Percentiles rank a stretch among this genome's conserved stretches.
Evolutionary conservation across 2,113 vertebrate species (phyloP).

Genomic region (Lepidothrix coronata): DNA sequence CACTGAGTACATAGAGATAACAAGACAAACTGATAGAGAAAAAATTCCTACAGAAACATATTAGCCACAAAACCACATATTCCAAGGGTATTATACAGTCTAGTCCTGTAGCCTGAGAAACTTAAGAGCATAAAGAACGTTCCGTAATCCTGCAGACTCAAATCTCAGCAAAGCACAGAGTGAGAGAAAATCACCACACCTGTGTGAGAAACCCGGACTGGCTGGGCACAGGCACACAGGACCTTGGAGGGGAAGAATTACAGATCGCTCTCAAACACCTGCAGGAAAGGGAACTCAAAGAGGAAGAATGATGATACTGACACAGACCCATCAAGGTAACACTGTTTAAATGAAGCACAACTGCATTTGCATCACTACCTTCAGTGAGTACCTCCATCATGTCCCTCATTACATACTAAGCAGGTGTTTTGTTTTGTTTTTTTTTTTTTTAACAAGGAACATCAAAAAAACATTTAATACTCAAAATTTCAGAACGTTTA

Average conservation of each 20-base stretch:
- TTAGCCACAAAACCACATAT: neutral
- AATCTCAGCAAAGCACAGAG: neutral
- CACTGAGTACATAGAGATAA: neutral
- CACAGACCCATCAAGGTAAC: neutral
- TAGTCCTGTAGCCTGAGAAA: neutral
- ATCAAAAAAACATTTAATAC: neutral
- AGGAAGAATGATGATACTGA: neutral
- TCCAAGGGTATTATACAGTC: neutral
- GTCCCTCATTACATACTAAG: neutral
- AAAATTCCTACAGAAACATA: neutral
- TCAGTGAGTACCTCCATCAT: neutral
- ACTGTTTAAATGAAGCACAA: neutral
- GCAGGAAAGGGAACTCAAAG: neutral
- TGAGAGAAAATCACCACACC: neutral
- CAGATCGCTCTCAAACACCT: neutral
- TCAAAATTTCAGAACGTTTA: neutral
- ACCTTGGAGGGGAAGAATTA: neutral
- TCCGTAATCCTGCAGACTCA: neutral
- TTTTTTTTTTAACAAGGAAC: neutral
- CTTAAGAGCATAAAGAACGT: neutral
- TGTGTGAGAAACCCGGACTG: neutral
- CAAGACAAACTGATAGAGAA: neutral
- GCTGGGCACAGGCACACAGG: neutral
- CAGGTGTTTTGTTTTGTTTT: too few relatives aligned
- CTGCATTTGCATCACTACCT: neutral